Conservation (phyloP, 2,888 invertebrate species). For the Macaria liturata region DNA sequence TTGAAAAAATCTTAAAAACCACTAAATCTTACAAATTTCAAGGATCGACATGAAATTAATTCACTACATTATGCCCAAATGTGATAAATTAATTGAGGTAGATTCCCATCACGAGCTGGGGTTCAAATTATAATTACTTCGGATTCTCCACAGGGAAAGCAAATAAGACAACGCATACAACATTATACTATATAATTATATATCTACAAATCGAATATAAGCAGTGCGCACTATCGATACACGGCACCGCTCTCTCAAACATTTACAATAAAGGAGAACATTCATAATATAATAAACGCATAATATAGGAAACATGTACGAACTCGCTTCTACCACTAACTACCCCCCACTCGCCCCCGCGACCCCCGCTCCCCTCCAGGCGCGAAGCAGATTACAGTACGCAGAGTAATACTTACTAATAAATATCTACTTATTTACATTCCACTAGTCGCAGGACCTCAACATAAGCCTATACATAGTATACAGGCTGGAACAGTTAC, state of each 20-base stretch:
- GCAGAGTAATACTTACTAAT: constrained; percentile 71
- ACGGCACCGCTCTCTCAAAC: constrained; percentile 65
- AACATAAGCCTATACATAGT: too few species aligned
- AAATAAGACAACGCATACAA: constrained; percentile 79
- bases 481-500: too few species aligned
- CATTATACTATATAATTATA: constrained; percentile 83
- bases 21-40: constrained; percentile 73
- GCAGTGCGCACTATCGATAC: constrained; percentile 75
- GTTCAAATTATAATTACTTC: constrained; percentile 74
- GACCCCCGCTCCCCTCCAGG: constrained; percentile 35
- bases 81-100: constrained; percentile 84
- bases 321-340: constrained; percentile 59
- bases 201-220: constrained; percentile 82
- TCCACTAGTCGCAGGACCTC: constrained; percentile 30
- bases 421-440: constrained; percentile 76
- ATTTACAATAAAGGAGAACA: constrained; percentile 82
- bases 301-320: constrained; percentile 79
- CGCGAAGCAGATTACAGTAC: constrained; percentile 78
- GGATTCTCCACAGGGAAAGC: constrained; percentile 71
- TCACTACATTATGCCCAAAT: constrained; percentile 80
- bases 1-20: constrained; percentile 68
- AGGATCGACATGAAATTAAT: constrained; percentile 67
- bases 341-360: constrained; percentile 40
- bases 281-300: constrained; percentile 81
- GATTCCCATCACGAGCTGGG: constrained; percentile 70